Evolutionary conservation across 2,113 vertebrate species (phyloP), one percentile per base, ranked within the genome.

Genomic region (Anoura caudifer): DNA sequence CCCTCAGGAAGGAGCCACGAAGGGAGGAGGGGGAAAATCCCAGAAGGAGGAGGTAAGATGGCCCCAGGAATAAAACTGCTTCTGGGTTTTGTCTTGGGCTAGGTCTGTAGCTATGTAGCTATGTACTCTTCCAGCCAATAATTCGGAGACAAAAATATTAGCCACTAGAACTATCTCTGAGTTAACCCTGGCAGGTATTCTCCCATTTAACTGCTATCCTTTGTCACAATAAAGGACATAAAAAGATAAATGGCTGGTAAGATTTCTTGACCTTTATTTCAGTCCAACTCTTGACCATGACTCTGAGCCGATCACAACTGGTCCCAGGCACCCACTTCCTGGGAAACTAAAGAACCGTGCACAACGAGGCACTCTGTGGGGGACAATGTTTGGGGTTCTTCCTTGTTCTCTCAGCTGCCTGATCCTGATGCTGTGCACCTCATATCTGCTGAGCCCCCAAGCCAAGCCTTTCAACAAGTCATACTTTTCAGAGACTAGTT

Each of bases 151-250:
- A 56, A 3, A 26, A 33, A 54, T 4, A 7, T n/a, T 31, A 65
- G 41, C 50, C 52, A 65, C 69, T 20, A 28, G 52, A 88, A 93
- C n/a, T 43, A 56, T 16, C 38, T 45, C 17, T 59, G 73, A 79
- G 38, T 85, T 43, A 83, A 22, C 33, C 47, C n/a, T 59, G 70
- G 54, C 52, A 95, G n/a, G 52, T 94, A 0, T 95, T 95, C 89
- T 84, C 87, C 67, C 88, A 72, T 45, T 56, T 81, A 93, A 85
- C 82, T 84, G 75, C 47, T 87, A 94, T 82, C 75, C 95, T 61
- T 92, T 97, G 92, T n/a, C 2, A 87, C 82, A 82, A 90, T 86
- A 77, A 91, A 85, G 75, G 88, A 95, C 96, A 96, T 61, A 65
- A 75, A 33, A 93, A 85, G 65, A 24, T 79, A 89, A 97, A 93